Evolutionary conservation across 2,113 vertebrate genomes (phyloP).

Genomic region (Anser brachyrhynchus): DNA sequence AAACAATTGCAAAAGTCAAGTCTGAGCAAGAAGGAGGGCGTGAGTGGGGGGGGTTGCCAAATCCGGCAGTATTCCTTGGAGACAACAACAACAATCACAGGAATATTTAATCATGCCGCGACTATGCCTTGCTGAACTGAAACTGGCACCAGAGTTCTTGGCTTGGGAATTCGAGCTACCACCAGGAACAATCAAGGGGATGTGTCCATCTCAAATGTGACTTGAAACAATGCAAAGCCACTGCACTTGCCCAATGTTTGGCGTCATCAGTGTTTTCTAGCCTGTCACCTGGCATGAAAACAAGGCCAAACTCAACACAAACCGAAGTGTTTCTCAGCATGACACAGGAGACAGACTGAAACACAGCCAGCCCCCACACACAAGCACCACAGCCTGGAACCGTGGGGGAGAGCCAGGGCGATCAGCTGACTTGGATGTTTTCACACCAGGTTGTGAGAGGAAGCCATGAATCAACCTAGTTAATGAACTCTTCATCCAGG

Average conservation of each 20-base stretch:
- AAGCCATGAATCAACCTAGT: background rate
- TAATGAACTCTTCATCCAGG: background rate
- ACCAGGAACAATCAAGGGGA: background rate
- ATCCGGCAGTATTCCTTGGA: constrained; percentile 41
- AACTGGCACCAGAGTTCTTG: background rate
- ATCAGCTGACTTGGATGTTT: background rate
- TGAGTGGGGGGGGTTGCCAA: constrained; percentile 3
- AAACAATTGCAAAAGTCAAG: constrained; percentile 70
- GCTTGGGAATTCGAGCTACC: background rate
- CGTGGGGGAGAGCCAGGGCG: too few relatives aligned
- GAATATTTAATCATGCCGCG: background rate
- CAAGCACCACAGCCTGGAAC: accelerated
- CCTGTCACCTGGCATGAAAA: background rate
- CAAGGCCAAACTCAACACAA: background rate
- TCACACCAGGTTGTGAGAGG: background rate
- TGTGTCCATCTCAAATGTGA: accelerated
- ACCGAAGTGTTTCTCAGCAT: accelerated
- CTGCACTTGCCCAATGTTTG: accelerated
- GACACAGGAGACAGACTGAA: background rate
- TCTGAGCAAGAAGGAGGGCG: constrained; percentile 65
- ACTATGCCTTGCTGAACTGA: background rate
- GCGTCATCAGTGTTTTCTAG: accelerated
- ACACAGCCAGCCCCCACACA: background rate
- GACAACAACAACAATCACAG: constrained; percentile 24
- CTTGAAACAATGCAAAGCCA: background rate